Evolutionary conservation across 2,797 vertebrate species (phyloP).

Genomic region (Sebastes nivosus): DNA sequence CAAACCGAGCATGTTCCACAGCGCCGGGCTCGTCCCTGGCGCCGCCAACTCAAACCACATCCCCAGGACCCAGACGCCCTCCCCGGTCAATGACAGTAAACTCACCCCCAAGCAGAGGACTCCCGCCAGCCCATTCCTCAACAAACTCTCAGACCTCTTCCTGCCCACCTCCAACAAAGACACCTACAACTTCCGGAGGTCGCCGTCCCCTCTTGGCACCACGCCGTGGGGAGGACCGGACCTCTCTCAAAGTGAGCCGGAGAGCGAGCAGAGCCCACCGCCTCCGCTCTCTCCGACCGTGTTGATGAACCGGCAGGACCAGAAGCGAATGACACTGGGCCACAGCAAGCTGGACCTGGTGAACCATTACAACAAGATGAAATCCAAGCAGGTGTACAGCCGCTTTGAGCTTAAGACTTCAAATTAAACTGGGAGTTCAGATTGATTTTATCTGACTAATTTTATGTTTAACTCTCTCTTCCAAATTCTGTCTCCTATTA

Average conservation of each 20-base stretch:
- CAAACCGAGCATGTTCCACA: slow-evolving; percentile 61
- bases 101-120: slow-evolving; percentile 57
- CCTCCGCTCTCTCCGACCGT: slow-evolving; percentile 49
- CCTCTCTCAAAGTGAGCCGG: slow-evolving; percentile 76
- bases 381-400: slow-evolving; percentile 89
- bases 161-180: slow-evolving; percentile 51
- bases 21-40: not conserved
- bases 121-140: slow-evolving; percentile 65
- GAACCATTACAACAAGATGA: slow-evolving; percentile 93
- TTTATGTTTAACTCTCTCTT: not conserved
- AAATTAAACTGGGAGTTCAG: slow-evolving; percentile 40
- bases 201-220: slow-evolving; percentile 56
- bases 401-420: slow-evolving; percentile 89
- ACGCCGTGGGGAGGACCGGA: slow-evolving; percentile 71
- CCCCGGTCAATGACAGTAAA: slow-evolving; percentile 60
- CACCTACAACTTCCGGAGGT: slow-evolving; percentile 63
- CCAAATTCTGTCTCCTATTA: not conserved
- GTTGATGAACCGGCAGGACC: slow-evolving; percentile 75
- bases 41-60: slow-evolving; percentile 37
- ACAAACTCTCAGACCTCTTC: slow-evolving; percentile 79
- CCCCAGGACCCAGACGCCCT: slow-evolving; percentile 24
- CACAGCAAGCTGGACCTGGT: slow-evolving; percentile 98
- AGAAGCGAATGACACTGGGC: slow-evolving; percentile 94
- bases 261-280: slow-evolving; percentile 77
- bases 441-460: not conserved